Evolutionary conservation across 2,888 invertebrate genomes (phyloP).

Genomic region (Ditylenchus weischeri): DNA sequence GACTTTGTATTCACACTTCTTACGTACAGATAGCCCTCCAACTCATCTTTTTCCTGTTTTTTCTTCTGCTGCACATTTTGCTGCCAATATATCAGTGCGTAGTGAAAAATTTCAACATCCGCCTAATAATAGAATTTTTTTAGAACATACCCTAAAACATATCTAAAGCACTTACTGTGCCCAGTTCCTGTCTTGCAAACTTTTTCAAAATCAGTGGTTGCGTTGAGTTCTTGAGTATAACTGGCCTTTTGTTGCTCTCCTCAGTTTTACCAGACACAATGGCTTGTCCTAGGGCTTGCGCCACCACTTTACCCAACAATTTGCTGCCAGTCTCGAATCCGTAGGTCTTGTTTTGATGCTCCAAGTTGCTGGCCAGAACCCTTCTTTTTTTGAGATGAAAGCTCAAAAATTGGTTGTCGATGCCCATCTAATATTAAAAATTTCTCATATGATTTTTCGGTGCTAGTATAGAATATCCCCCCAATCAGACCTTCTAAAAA

Average conservation of each 20-base stretch:
- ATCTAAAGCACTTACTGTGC: slow-evolving; percentile 20
- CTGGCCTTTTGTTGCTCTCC: neutral
- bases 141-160: slow-evolving; percentile 9
- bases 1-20: slow-evolving; percentile 32
- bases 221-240: slow-evolving; percentile 13
- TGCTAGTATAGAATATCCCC: too few species aligned
- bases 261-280: neutral
- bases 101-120: slow-evolving; percentile 30
- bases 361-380: slow-evolving; percentile 10
- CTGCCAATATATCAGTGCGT: slow-evolving; percentile 35
- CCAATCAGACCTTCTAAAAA: too few species aligned
- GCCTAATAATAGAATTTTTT: slow-evolving; percentile 17
- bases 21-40: slow-evolving; percentile 34
- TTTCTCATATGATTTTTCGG: too few species aligned
- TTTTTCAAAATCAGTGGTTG: slow-evolving; percentile 24
- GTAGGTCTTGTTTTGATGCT: slow-evolving; percentile 21
- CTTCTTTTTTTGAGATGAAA: slow-evolving; percentile 27
- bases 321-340: slow-evolving; percentile 33
- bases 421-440: slow-evolving; percentile 10
- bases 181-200: slow-evolving; percentile 30
- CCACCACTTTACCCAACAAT: slow-evolving; percentile 29
- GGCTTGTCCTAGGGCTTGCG: slow-evolving; percentile 14
- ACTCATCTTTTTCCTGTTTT: slow-evolving; percentile 9
- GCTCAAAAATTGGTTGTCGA: slow-evolving; percentile 28
- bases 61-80: slow-evolving; percentile 21